A percentile compares a stretch with the other conserved stretches of the same genome.
Conservation (phyloP, 2,888 invertebrate species). For the Gonocerus acuteangulatus region DNA sequence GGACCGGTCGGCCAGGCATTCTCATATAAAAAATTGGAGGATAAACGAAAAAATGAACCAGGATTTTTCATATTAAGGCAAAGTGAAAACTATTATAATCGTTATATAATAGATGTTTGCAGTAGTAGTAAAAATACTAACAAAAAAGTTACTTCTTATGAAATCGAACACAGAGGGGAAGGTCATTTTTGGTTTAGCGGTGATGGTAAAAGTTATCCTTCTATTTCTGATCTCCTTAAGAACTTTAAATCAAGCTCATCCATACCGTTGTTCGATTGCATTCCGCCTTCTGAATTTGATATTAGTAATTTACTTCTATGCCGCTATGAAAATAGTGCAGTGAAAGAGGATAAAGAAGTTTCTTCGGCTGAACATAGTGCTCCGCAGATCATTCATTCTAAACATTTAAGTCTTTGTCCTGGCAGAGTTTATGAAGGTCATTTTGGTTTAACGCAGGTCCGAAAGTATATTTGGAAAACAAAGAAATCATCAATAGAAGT, state of each 20-base stretch:
- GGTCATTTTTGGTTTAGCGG: constrained; percentile 51
- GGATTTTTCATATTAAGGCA: constrained; percentile 78
- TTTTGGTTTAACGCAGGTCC: constrained; percentile 31
- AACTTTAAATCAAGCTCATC: constrained; percentile 55
- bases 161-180: constrained; percentile 51
- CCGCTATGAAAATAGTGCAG: constrained; percentile 45
- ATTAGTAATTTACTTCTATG: constrained; percentile 63
- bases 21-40: constrained; percentile 73
- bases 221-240: constrained; percentile 56
- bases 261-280: constrained; percentile 62
- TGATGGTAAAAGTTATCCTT: constrained; percentile 49
- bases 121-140: constrained; percentile 64
- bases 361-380: background rate
- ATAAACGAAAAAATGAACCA: constrained; percentile 63
- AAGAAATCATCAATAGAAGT: constrained; percentile 63
- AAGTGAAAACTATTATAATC: constrained; percentile 70
- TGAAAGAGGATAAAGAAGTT: constrained; percentile 7
- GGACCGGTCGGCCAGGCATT: constrained; percentile 87
- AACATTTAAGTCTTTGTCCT: constrained; percentile 4
- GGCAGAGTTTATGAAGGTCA: constrained; percentile 24
- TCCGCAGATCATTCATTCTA: constrained; percentile 11
- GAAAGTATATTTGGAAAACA: constrained; percentile 33
- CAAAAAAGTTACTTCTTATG: constrained; percentile 57
- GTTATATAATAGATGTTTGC: constrained; percentile 75
- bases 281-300: constrained; percentile 82